These are phyloP conservation scores for Sarcophaga caerulescens DNA, from an alignment of 2,888 invertebrate genomes.

Conservation along the genomic window DNA sequence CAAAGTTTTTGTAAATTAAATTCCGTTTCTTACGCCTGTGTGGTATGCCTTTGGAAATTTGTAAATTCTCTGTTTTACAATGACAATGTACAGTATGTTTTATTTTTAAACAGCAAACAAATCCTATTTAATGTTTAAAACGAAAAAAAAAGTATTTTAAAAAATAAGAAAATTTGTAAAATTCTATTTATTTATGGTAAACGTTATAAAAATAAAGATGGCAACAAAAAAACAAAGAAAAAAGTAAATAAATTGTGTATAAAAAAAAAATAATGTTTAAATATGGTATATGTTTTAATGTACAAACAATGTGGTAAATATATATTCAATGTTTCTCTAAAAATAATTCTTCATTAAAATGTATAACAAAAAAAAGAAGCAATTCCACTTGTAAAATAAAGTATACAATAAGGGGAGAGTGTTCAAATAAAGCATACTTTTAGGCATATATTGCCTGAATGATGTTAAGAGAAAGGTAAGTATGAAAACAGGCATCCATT, in stretches of 20 bases:
- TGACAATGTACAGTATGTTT: too few relatives aligned
- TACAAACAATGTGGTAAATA: too few relatives aligned
- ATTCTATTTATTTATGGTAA: too few relatives aligned
- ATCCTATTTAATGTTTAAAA: too few relatives aligned
- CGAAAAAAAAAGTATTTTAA: background rate
- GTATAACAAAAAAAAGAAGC: background rate
- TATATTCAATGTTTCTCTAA: too few relatives aligned
- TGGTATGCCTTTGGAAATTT: background rate
- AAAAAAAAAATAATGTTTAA: background rate
- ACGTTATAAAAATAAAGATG: background rate
- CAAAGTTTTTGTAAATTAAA: background rate
- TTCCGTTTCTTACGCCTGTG: background rate
- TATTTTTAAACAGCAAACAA: too few relatives aligned
- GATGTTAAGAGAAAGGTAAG: background rate
- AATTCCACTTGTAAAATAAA: background rate
- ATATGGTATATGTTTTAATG: background rate
- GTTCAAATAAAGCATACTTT: background rate
- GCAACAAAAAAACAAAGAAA: too few relatives aligned
- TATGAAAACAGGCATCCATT: background rate
- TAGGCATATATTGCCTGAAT: background rate
- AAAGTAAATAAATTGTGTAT: background rate
- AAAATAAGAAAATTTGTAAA: background rate
- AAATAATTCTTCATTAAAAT: background rate
- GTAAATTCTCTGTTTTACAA: background rate
- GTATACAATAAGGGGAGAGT: too few relatives aligned